A percentile compares a stretch with the other conserved stretches of the same genome.
Conservation (phyloP, 1,140 invertebrate species). For the Saccostrea echinata region DNA sequence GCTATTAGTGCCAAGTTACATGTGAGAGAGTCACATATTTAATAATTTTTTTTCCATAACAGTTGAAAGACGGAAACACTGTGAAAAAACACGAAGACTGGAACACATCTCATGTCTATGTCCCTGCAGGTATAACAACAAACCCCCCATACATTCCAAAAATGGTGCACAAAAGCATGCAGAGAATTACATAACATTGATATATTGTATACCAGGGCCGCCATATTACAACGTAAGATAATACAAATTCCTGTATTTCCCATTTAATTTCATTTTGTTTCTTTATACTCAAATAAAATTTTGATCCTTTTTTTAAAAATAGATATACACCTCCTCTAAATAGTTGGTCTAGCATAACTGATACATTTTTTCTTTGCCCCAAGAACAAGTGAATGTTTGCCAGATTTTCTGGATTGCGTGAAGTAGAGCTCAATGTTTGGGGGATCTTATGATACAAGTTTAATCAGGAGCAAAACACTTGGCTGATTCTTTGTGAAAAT, state of each 20-base stretch:
- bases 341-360: not conserved
- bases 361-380: too few relatives aligned
- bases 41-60: not conserved
- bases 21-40: too few relatives aligned
- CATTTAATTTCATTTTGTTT: not conserved
- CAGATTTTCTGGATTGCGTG: not conserved
- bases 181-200: conserved; percentile 22
- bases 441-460: conserved; percentile 3
- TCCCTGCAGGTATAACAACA: not conserved
- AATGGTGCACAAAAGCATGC: not conserved
- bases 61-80: not conserved
- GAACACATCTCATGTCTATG: not conserved
- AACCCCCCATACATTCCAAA: not conserved
- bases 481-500: conserved; percentile 10
- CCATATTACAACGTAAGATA: not conserved
- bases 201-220: not conserved
- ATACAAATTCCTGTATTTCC: not conserved
- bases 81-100: not conserved
- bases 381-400: not conserved
- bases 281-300: not conserved
- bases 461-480: conserved; percentile 34
- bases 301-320: not conserved
- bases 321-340: not conserved
- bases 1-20: too few relatives aligned
- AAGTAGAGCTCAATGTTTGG: not conserved